phyloP scores from a whole-genome alignment of 2,113 vertebrate species.

The Macrotis lagotis region DNA sequence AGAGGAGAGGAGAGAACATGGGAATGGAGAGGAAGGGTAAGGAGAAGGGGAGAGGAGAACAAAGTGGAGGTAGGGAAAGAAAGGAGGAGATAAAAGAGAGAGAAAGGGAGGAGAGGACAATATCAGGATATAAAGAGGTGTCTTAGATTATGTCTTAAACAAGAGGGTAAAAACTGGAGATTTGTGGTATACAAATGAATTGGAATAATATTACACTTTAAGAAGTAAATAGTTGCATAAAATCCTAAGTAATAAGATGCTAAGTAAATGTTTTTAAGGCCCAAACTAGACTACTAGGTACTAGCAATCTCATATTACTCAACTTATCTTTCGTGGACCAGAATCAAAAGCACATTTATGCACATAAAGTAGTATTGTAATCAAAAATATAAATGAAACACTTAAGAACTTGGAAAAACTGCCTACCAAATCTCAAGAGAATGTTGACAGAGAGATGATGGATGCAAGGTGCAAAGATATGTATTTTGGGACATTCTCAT shows the following conservation, averaged over 20 bases:
- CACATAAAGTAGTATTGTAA: neutral
- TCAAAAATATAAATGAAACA: neutral
- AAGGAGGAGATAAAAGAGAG: neutral
- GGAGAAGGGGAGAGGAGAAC: neutral
- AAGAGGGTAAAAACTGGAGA: neutral
- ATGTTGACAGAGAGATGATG: neutral
- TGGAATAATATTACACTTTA: neutral
- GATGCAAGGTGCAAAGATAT: neutral
- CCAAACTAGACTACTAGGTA: neutral
- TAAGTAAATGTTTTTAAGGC: neutral
- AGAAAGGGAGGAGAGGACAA: neutral
- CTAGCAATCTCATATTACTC: neutral
- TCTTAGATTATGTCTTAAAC: neutral
- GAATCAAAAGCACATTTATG: neutral
- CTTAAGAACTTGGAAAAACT: neutral
- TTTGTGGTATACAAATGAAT: neutral
- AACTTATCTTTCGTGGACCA: neutral
- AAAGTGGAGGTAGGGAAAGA: neutral
- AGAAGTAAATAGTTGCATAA: neutral
- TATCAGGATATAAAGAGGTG: neutral
- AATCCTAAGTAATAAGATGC: neutral
- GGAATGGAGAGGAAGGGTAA: neutral
- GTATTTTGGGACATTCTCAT: neutral
- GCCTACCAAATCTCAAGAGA: neutral
- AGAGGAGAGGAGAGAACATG: neutral